Conservation (phyloP, 2,113 vertebrate species). For the Cricetomys ansorgei region DNA sequence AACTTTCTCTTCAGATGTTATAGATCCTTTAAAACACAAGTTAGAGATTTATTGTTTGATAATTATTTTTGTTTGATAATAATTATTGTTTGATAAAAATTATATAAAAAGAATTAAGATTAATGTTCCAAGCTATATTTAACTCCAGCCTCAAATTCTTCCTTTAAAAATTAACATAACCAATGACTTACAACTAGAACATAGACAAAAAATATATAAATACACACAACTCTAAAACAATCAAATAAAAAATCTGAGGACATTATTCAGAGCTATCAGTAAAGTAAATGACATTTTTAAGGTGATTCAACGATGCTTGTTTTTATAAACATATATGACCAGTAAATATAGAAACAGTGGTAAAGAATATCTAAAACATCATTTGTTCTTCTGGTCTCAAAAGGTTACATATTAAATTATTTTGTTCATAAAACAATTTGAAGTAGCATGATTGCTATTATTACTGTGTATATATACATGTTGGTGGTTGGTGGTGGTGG, state of each 20-base stretch:
- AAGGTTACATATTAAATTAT: neutral
- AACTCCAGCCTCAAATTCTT: neutral
- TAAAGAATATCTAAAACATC: neutral
- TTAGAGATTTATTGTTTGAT: neutral
- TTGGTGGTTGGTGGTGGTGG: too few species aligned
- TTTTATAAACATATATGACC: neutral
- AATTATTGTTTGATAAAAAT: too few species aligned
- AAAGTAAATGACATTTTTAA: neutral
- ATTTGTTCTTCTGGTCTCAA: neutral
- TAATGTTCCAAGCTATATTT: neutral
- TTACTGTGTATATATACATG: neutral
- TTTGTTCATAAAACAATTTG: neutral
- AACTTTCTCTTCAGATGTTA: neutral
- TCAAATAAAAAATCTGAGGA: neutral
- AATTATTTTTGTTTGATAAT: too few species aligned
- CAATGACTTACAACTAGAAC: neutral
- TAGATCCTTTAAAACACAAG: neutral
- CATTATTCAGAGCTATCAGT: neutral
- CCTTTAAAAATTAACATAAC: neutral
- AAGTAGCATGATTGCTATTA: neutral
- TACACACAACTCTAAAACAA: neutral
- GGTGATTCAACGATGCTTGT: neutral
- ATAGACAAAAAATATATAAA: neutral
- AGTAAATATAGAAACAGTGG: neutral
- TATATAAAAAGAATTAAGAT: neutral